Conservation (phyloP, 2,797 vertebrate genomes). For the Protonibea diacanthus region DNA sequence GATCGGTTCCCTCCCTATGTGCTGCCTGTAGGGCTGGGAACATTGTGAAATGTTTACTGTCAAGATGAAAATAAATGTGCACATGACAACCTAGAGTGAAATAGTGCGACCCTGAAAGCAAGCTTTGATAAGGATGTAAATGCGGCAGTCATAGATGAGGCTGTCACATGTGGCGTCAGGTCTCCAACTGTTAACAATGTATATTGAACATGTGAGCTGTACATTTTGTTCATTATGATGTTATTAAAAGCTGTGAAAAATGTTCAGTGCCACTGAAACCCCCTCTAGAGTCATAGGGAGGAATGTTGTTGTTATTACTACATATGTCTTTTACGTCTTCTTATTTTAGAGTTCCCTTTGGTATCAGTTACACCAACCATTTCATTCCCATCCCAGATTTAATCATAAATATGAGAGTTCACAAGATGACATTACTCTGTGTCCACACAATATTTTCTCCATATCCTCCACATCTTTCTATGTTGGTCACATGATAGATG, state of each 20-base stretch:
- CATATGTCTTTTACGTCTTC: slow-evolving; percentile 33
- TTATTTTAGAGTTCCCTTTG: slow-evolving; percentile 29
- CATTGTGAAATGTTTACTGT: slow-evolving; percentile 71
- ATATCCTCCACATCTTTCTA: not conserved
- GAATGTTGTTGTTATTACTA: slow-evolving; percentile 29
- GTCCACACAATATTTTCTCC: slow-evolving; percentile 25
- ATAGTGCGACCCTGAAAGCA: slow-evolving; percentile 16
- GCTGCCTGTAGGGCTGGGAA: slow-evolving; percentile 42
- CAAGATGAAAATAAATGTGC: slow-evolving; percentile 55
- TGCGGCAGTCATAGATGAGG: slow-evolving; percentile 20
- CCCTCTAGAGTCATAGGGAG: not conserved
- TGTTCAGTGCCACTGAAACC: slow-evolving; percentile 21
- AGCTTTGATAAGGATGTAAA: slow-evolving; percentile 36
- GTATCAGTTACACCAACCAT: slow-evolving; percentile 17
- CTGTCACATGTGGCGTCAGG: slow-evolving; percentile 26
- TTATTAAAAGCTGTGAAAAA: slow-evolving; percentile 37
- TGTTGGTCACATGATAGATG: slow-evolving; percentile 23
- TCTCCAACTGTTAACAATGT: slow-evolving; percentile 18
- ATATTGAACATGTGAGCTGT: slow-evolving; percentile 22
- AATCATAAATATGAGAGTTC: slow-evolving; percentile 21
- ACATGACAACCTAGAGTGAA: slow-evolving; percentile 19
- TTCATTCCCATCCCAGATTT: slow-evolving; percentile 8
- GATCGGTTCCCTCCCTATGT: slow-evolving; percentile 53
- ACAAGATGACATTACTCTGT: slow-evolving; percentile 30
- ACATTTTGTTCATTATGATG: slow-evolving; percentile 18